These are phyloP conservation scores for Danio aesculapii DNA, from an alignment of 2,797 vertebrate species.

Conservation along the genomic window DNA sequence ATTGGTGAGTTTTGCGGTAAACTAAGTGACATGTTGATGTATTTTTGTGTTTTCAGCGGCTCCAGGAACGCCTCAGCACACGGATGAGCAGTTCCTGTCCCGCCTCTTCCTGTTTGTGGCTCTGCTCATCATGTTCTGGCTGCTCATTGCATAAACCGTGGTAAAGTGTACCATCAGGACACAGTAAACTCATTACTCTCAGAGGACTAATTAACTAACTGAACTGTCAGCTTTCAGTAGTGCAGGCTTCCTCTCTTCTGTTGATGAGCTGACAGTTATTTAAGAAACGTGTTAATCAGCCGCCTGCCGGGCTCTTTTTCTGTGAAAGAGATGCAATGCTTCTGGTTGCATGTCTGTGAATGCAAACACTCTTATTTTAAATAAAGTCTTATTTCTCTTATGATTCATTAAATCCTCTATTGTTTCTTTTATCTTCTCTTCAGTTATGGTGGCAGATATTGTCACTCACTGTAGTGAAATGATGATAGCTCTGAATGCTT, in stretches of 20 bases:
- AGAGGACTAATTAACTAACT: background rate
- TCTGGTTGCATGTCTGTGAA: constrained; percentile 11
- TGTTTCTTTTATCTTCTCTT: background rate
- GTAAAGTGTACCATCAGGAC: too few relatives aligned
- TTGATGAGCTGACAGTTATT: too few relatives aligned
- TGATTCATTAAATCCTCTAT: background rate
- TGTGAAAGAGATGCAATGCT: constrained; percentile 28
- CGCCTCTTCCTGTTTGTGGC: constrained; percentile 98
- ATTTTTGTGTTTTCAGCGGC: constrained; percentile 78
- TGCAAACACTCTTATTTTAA: constrained; percentile 41
- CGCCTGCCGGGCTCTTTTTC: constrained; percentile 3
- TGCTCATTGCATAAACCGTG: constrained; percentile 90
- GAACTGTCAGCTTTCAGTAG: constrained; percentile 27
- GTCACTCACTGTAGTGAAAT: background rate
- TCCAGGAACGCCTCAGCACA: constrained; percentile 95
- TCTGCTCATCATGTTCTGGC: constrained; percentile 98
- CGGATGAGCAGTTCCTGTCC: constrained; percentile 97
- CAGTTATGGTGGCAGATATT: background rate
- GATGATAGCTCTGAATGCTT: too few relatives aligned
- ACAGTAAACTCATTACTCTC: background rate
- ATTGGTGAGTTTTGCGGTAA: too few relatives aligned
- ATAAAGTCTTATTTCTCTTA: constrained; percentile 51
- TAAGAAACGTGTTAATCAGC: background rate
- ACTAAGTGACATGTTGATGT: too few relatives aligned
- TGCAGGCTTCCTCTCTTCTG: background rate